phyloP scores from a whole-genome alignment of 2,113 vertebrate genomes.

The Leucoraja erinaceus region DNA sequence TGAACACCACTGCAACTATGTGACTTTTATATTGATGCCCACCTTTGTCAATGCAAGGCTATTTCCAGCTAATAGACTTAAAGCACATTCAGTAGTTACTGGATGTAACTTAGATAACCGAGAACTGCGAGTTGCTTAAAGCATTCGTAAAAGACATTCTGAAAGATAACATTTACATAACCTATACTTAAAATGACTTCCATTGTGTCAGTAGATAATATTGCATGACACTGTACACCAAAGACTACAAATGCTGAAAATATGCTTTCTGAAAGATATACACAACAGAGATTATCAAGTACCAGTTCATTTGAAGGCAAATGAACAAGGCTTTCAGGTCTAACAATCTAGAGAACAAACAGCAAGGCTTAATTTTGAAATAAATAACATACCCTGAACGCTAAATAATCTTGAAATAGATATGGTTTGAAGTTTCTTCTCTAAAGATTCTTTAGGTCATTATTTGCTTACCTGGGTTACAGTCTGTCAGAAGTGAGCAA shows the following conservation, averaged over 20 bases:
- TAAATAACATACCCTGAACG: not conserved
- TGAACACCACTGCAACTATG: not conserved
- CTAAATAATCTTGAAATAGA: not conserved
- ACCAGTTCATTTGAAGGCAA: not conserved
- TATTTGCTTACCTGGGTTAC: slow-evolving; percentile 74
- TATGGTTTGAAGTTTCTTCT: not conserved
- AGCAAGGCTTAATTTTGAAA: not conserved
- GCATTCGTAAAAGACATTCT: not conserved
- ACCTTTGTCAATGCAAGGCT: not conserved
- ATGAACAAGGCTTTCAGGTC: not conserved
- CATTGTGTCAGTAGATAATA: not conserved
- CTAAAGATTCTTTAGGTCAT: not conserved
- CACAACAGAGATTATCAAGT: not conserved
- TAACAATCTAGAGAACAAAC: not conserved
- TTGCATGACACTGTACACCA: not conserved
- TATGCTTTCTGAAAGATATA: not conserved
- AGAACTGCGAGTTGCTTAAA: not conserved
- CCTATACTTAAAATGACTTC: not conserved
- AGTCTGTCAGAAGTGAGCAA: slow-evolving; percentile 88
- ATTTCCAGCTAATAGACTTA: not conserved
- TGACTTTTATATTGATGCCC: not conserved
- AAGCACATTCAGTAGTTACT: not conserved
- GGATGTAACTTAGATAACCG: not conserved
- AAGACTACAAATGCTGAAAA: not conserved
- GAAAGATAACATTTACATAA: not conserved